A percentile compares a stretch with the other conserved stretches of the same genome.
phyloP scores from a whole-genome alignment of 2,888 invertebrate genomes.

The Lithophane ornitopus region DNA sequence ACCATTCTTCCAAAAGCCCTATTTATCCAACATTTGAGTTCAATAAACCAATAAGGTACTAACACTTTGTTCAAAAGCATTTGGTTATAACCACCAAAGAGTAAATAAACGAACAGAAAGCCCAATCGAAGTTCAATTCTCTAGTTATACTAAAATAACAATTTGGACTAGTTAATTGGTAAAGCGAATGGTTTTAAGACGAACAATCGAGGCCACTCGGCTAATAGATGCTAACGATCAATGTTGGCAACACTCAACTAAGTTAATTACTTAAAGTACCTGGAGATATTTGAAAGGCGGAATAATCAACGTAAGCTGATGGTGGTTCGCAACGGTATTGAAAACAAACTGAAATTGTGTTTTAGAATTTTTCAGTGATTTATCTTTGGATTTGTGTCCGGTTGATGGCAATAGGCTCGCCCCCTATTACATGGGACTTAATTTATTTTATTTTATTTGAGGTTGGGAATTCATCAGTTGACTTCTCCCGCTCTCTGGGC shows the following conservation, averaged over 20 bases:
- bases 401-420: not conserved
- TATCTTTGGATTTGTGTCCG: not conserved
- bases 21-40: conserved; percentile 1
- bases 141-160: conserved; percentile 40
- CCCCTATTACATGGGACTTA: not conserved
- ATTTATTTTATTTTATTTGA: no score
- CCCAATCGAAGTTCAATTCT: conserved; percentile 30
- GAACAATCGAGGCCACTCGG: conserved; percentile 12
- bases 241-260: conserved; percentile 28
- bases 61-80: conserved; percentile 13
- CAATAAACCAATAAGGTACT: conserved; percentile 1
- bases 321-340: not conserved
- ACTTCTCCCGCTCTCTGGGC: no score
- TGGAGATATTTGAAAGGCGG: not conserved
- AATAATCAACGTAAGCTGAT: conserved; percentile 2
- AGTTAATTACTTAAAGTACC: conserved; percentile 41
- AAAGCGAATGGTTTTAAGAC: conserved; percentile 25
- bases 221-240: conserved; percentile 45
- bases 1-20: not conserved
- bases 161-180: conserved; percentile 17
- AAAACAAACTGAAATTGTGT: not conserved
- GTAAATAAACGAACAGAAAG: conserved; percentile 28
- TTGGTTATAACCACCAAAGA: not conserved
- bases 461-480: no score
- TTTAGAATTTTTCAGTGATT: not conserved